Conservation (phyloP, 2,113 vertebrate genomes). For the Xiphophorus couchianus region DNA sequence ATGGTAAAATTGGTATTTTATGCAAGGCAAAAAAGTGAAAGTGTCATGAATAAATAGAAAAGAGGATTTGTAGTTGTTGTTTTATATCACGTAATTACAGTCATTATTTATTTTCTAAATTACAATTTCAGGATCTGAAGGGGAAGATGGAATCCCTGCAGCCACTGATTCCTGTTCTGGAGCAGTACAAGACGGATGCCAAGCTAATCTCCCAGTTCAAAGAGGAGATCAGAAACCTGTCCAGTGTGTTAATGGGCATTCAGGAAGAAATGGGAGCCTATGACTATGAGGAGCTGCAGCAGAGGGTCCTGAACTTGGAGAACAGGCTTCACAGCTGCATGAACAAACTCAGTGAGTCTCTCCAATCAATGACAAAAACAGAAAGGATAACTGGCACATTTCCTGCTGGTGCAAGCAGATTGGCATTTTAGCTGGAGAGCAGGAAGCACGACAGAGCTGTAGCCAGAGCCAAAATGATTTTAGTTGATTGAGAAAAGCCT, state of each 20-base stretch:
- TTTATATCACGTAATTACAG: background rate
- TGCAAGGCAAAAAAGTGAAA: background rate
- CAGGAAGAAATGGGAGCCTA: constrained; percentile 97
- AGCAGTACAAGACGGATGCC: constrained; percentile 98
- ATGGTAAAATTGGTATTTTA: background rate
- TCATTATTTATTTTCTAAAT: constrained; percentile 5
- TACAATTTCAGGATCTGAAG: constrained; percentile 87
- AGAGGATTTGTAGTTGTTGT: background rate
- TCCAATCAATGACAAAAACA: background rate
- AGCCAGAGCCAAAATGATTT: constrained; percentile 10
- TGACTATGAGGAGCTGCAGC: constrained; percentile 97
- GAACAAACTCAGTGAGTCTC: constrained; percentile 95
- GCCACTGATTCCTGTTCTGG: constrained; percentile 95
- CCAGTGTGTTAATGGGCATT: constrained; percentile 89
- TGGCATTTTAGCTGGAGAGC: constrained; percentile 18
- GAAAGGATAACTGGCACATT: constrained; percentile 8
- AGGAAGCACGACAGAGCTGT: background rate
- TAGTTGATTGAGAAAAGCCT: background rate
- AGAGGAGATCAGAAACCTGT: constrained; percentile 96
- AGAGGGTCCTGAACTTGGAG: constrained; percentile 90
- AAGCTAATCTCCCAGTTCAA: constrained; percentile 96
- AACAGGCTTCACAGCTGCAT: constrained; percentile 93
- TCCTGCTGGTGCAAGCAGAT: constrained; percentile 23
- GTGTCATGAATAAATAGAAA: background rate
- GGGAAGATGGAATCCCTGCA: constrained; percentile 96